phyloP scores from a whole-genome alignment of 2,113 vertebrate species.

The Ailurus styani region DNA sequence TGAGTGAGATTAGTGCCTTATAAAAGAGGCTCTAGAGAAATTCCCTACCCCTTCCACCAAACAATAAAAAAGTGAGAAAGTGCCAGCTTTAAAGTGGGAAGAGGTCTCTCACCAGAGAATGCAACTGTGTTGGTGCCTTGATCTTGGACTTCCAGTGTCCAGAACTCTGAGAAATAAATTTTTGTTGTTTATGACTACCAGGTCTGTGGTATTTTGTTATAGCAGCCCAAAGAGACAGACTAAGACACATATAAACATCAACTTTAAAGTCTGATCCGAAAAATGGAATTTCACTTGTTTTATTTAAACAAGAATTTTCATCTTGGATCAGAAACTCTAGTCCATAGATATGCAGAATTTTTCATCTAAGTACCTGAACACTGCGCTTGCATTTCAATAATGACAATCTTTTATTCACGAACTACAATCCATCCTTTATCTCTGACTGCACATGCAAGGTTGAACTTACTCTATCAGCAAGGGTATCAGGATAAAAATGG shows the following conservation, averaged over 20 bases:
- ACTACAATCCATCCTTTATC: background rate
- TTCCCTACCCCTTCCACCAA: background rate
- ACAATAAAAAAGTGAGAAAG: background rate
- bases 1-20: background rate
- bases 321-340: background rate
- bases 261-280: background rate
- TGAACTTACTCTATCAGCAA: conserved; percentile 22
- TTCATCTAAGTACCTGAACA: background rate
- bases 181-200: background rate
- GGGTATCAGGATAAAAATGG: background rate
- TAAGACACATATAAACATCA: background rate
- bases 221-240: background rate
- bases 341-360: background rate
- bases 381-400: background rate
- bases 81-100: background rate
- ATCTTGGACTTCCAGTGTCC: background rate
- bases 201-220: background rate
- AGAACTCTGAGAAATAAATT: background rate
- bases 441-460: background rate
- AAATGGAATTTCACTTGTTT: background rate
- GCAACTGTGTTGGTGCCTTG: background rate
- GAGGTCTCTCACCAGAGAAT: background rate
- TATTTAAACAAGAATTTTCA: conserved; percentile 21
- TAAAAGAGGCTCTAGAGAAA: background rate
- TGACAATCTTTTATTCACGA: background rate